Conservation (phyloP, 2,888 invertebrate genomes). For the Deilephila porcellus region DNA sequence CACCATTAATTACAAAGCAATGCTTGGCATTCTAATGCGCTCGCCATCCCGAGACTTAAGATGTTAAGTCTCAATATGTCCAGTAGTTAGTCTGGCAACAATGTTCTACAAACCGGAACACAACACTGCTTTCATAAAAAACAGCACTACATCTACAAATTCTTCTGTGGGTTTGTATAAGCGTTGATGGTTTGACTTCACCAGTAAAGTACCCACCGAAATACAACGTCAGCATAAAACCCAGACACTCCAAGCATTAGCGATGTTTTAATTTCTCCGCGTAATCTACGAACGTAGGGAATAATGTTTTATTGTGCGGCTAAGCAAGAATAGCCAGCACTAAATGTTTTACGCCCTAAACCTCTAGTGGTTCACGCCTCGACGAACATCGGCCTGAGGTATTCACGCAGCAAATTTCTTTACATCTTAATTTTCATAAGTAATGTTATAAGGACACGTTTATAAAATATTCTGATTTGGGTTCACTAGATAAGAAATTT, state of each 20-base stretch:
- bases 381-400: background rate
- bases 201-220: background rate
- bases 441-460: background rate
- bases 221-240: background rate
- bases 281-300: too few relatives aligned
- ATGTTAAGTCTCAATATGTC: too few relatives aligned
- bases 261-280: too few relatives aligned
- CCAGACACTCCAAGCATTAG: background rate
- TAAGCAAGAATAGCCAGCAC: background rate
- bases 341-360: conserved; percentile 6
- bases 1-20: too few relatives aligned
- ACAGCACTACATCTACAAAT: too few relatives aligned
- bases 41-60: too few relatives aligned
- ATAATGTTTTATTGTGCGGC: conserved; percentile 1
- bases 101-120: too few relatives aligned
- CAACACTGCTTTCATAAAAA: too few relatives aligned
- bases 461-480: background rate
- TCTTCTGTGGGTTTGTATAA: background rate
- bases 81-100: too few relatives aligned
- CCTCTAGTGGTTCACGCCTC: background rate
- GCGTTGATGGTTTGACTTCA: too few relatives aligned
- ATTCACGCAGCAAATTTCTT: background rate
- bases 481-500: background rate
- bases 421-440: background rate
- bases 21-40: too few relatives aligned